Evolutionary conservation across 1,140 invertebrate genomes (phyloP), one percentile per base, ranked within the genome.

Genomic region (Drosophila orena): DNA sequence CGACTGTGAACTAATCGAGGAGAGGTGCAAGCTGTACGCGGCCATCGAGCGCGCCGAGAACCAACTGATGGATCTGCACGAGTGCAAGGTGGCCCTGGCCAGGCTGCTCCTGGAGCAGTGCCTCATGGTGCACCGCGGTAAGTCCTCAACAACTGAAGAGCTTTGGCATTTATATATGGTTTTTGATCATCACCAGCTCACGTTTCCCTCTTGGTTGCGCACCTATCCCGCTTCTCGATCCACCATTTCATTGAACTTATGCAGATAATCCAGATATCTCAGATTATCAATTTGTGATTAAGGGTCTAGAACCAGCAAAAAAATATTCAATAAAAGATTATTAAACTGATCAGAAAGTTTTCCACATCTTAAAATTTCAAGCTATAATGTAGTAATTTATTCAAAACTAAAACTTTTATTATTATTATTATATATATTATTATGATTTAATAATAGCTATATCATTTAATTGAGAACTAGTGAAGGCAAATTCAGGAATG

Each of bases 11-110:
- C 50, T 79, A 6, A 79, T 86, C n/a, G 79, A 86, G 64, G 80
- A 84, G 54, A 80, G 81, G 27, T 86, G 81, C 52, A 86, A 86
- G 38, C 70, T 86, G n/a, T 86, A 86, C 55, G 81, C 77, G 42
- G 80, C 81, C 42, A 77, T 86, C 12, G 81, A 86, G 15, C 61
- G 80, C 1, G 73, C 81, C 27, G 80, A 86, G n/a, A 30, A 27
- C 11, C 77, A 86, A 35, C 69, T 86, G n/a, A 68, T 86, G 53
- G 81, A 86, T 12, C 55, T 84, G 42, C 77, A 86, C 44, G 81
- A 86, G 57, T 80, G 73, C 37, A 86, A 86, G 53, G 73, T 75
- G 44, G 81, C 65, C 5, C 61, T 86, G 60, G 81, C 81, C 11
- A 64, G 81, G 35, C 80, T 80, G 5, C 60, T 86, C 15, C 56